Conservation (phyloP, 2,888 invertebrate species). For the Physocephala rufipes region DNA sequence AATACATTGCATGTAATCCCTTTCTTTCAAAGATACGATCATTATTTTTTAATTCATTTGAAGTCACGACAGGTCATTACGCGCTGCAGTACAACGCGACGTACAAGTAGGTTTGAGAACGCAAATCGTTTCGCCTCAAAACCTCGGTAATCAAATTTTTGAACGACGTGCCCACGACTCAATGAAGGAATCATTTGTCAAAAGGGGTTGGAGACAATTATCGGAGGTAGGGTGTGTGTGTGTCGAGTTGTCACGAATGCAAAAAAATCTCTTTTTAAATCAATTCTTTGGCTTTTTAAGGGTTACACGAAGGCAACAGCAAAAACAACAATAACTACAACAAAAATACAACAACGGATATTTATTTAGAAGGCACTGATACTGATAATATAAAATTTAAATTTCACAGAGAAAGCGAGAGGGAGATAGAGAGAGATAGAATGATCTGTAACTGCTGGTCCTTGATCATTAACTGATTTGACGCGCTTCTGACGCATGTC, state of each 20-base stretch:
- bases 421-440: not conserved
- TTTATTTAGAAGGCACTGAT: not conserved
- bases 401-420: not conserved
- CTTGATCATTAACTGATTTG: slow-evolving; percentile 32
- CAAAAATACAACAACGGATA: not conserved
- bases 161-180: not conserved
- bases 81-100: not conserved
- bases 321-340: too few species aligned
- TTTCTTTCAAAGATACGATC: slow-evolving; percentile 28
- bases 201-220: slow-evolving; percentile 31
- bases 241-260: slow-evolving; percentile 11
- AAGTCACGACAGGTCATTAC: not conserved
- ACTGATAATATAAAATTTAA: not conserved
- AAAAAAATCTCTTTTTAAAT: slow-evolving; percentile 11
- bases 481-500: slow-evolving; percentile 28
- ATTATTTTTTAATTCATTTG: slow-evolving; percentile 11
- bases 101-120: not conserved
- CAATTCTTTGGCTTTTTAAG: slow-evolving; percentile 13
- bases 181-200: slow-evolving; percentile 17
- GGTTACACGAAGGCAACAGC: slow-evolving; percentile 22
- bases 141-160: not conserved
- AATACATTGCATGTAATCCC: slow-evolving; percentile 26
- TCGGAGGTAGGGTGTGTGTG: too few species aligned
- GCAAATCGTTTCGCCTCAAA: not conserved
- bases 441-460: slow-evolving; percentile 10